These are phyloP conservation scores for Smutsia gigantea DNA, from an alignment of 2,797 vertebrate species.

Conservation along the genomic window DNA sequence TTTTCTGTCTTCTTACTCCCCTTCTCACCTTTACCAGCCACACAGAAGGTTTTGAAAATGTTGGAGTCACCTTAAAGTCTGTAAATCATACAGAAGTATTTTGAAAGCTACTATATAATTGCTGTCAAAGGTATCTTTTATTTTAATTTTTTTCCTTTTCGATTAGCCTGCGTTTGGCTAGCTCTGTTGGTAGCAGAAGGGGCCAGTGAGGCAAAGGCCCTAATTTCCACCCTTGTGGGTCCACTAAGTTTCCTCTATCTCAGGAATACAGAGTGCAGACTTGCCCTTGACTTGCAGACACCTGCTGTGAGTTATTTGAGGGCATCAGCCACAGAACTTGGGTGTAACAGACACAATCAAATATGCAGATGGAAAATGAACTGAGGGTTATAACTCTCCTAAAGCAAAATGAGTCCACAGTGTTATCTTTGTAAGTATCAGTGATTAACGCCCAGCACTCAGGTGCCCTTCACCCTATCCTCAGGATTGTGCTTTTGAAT, in stretches of 20 bases:
- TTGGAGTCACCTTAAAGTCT: background rate
- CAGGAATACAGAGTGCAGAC: background rate
- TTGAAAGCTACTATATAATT: background rate
- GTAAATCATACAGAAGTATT: conserved; percentile 1
- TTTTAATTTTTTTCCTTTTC: background rate
- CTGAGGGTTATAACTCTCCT: accelerated
- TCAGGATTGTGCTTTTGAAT: background rate
- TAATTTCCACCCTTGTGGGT: background rate
- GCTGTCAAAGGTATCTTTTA: background rate
- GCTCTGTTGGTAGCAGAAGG: background rate
- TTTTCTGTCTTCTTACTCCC: background rate
- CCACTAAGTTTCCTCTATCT: conserved; percentile 22
- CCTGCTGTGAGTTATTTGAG: conserved; percentile 22
- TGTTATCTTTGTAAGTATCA: background rate
- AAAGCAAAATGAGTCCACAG: background rate
- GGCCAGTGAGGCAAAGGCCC: background rate
- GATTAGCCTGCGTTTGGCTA: conserved; percentile 29
- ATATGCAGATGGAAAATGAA: background rate
- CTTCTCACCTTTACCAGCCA: background rate
- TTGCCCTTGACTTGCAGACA: background rate
- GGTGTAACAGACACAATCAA: background rate
- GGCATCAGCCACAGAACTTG: background rate
- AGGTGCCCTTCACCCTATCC: background rate
- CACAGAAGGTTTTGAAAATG: background rate
- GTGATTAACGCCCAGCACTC: accelerated